Conservation (phyloP, 2,797 vertebrate genomes). For the Rhinophrynus dorsalis region DNA sequence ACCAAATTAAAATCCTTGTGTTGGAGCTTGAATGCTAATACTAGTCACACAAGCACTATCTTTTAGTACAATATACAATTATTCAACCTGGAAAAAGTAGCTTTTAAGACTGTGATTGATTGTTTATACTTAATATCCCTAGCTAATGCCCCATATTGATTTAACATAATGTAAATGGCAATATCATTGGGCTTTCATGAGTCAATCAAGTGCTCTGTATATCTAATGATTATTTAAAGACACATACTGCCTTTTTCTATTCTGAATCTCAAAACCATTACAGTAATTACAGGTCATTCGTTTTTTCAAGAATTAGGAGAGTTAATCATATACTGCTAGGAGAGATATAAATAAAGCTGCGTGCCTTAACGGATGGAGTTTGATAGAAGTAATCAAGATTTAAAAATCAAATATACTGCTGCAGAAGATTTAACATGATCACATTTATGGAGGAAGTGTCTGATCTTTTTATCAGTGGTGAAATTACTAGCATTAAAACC, state of each 20-base stretch:
- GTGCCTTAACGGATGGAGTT: conserved; percentile 4
- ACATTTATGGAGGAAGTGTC: not conserved
- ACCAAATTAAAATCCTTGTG: not conserved
- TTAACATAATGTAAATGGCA: conserved; percentile 73
- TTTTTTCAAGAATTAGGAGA: conserved; percentile 62
- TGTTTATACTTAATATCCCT: conserved; percentile 51
- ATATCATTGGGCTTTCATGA: conserved; percentile 71
- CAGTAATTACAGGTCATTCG: conserved; percentile 70
- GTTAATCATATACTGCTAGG: conserved; percentile 59
- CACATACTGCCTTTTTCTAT: conserved; percentile 64
- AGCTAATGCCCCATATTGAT: conserved; percentile 69
- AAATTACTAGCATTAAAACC: not conserved
- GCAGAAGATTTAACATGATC: not conserved
- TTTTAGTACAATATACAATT: conserved; percentile 55
- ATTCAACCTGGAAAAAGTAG: conserved; percentile 47
- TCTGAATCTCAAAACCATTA: conserved; percentile 68
- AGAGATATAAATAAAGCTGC: conserved; percentile 40
- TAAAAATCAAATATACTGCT: not conserved
- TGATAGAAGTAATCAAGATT: not conserved
- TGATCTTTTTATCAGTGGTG: not conserved
- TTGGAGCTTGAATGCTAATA: conserved; percentile 49
- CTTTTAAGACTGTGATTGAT: conserved; percentile 53
- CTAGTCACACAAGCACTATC: conserved; percentile 56
- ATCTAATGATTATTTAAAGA: conserved; percentile 70
- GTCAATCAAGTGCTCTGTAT: conserved; percentile 70